A percentile compares a stretch with the other conserved stretches of the same genome.
phyloP scores from a whole-genome alignment of 2,797 vertebrate genomes.

The Eremophila alpestris region DNA sequence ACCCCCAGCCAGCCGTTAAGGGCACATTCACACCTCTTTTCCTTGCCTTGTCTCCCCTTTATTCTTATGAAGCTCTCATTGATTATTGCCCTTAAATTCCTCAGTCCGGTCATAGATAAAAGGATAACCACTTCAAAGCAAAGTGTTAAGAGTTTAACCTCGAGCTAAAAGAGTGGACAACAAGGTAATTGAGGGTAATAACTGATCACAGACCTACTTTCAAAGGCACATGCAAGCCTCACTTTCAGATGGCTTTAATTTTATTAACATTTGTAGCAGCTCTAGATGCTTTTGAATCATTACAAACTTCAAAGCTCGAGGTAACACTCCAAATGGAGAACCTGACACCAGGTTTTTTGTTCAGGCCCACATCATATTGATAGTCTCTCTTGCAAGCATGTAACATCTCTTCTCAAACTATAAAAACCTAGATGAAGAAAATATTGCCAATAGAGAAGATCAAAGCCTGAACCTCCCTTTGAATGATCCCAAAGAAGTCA shows the following conservation, averaged over 20 bases:
- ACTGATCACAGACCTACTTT: conserved; percentile 89
- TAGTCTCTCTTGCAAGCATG: conserved; percentile 27
- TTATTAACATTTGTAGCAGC: conserved; percentile 96
- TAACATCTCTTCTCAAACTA: conserved; percentile 58
- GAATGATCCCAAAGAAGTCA: conserved; percentile 59
- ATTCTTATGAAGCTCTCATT: conserved; percentile 91
- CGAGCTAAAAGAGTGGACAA: conserved; percentile 92
- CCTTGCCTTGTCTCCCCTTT: conserved; percentile 82
- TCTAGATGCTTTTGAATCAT: conserved; percentile 78
- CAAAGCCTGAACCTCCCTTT: conserved; percentile 61
- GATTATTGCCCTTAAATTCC: conserved; percentile 96
- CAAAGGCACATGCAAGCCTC: conserved; percentile 82
- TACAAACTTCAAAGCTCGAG: conserved; percentile 79
- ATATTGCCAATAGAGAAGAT: conserved; percentile 58
- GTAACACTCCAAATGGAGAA: conserved; percentile 72
- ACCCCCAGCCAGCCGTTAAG: conserved; percentile 52
- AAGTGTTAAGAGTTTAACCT: conserved; percentile 96
- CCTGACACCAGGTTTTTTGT: conserved; percentile 71
- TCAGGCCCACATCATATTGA: conserved; percentile 41
- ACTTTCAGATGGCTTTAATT: conserved; percentile 92
- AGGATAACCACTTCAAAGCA: conserved; percentile 99
- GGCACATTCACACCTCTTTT: conserved; percentile 86
- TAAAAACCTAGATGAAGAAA: conserved; percentile 60
- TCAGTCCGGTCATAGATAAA: conserved; percentile 96
- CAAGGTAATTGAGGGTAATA: conserved; percentile 96